Evolutionary conservation across 1,140 invertebrate species (phyloP), one percentile per base, ranked within the genome.

Genomic region (Ips typographus): DNA sequence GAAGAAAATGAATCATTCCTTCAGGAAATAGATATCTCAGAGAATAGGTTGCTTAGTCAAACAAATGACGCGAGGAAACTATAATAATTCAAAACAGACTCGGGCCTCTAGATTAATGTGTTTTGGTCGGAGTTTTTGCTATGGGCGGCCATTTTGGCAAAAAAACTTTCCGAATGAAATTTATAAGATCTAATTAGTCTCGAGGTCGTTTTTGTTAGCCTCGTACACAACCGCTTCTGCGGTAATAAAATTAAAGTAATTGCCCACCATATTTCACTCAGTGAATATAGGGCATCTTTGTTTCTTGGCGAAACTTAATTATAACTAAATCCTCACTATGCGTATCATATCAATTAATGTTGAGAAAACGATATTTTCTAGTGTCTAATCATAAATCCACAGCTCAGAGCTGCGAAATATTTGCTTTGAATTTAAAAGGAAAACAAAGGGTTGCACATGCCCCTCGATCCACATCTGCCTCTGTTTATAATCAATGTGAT

Each of bases 1-100:
- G 22, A 8, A 49, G 7, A 22, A 49, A 49, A 49, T 49, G 22
- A 49, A 49, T 49, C 44, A 49, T 22, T 22, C 22, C 44, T 3
- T 49, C 7, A 49, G 44, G 22, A 49, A 49, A 49, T 22, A 49
- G 1, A 49, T 58, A 58, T 64, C 61, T 4, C 52, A 8, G 43
- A 36, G 51, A 56, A 65, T 65, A 44, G 36, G 4, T 56, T 53
- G 62, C 8, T 51, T 65, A 40, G 40, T 6, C 40, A 55, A 55
- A 65, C 41, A 65, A 65, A 65, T 52, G 63, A 56, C 22, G 8
- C 40, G 63, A 65, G 51, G 52, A 65, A 65, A 65, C 63, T 56
- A 65, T 65, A 65, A 65, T 65, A 65, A 56, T 65, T 65, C 63
- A 65, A 65, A 65, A 65, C 63, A 65, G 63, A 39, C 51, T 52